Conservation (phyloP, 2,888 invertebrate genomes). For the Caenorhabditis sp. region DNA sequence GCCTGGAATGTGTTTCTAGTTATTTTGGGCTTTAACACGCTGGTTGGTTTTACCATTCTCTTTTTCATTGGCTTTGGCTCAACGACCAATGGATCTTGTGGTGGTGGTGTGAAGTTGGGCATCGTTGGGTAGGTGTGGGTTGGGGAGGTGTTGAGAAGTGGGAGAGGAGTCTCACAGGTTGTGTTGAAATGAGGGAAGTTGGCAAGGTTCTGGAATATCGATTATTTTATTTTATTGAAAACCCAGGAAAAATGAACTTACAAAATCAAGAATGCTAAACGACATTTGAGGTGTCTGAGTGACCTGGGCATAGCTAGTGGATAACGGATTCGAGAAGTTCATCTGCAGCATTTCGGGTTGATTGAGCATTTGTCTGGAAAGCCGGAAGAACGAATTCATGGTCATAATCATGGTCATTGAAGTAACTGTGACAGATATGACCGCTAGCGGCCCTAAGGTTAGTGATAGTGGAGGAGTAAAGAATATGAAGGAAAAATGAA, state of each 20-base stretch:
- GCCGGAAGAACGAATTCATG: conserved; percentile 31
- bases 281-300: conserved; percentile 40
- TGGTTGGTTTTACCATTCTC: conserved; percentile 66
- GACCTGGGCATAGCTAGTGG: conserved; percentile 52
- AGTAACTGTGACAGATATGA: not conserved
- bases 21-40: not conserved
- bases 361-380: conserved; percentile 61
- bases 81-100: conserved; percentile 73
- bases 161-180: conserved; percentile 46
- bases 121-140: conserved; percentile 44
- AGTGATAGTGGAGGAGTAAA: conserved; percentile 4
- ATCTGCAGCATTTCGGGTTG: conserved; percentile 58
- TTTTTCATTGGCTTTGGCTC: conserved; percentile 68
- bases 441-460: conserved; percentile 10
- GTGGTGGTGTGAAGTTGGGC: conserved; percentile 68
- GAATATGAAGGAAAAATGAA: conserved; percentile 12
- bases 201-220: conserved; percentile 34
- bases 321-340: conserved; percentile 47
- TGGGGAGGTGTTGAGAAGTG: conserved; percentile 44
- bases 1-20: conserved; percentile 64
- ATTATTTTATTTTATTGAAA: not conserved
- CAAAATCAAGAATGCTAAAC: conserved; percentile 59
- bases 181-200: conserved; percentile 37
- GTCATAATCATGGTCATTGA: not conserved
- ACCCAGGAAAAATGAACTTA: conserved; percentile 12